Conservation (phyloP, 2,113 vertebrate genomes). For the Gopherus evgoodei region DNA sequence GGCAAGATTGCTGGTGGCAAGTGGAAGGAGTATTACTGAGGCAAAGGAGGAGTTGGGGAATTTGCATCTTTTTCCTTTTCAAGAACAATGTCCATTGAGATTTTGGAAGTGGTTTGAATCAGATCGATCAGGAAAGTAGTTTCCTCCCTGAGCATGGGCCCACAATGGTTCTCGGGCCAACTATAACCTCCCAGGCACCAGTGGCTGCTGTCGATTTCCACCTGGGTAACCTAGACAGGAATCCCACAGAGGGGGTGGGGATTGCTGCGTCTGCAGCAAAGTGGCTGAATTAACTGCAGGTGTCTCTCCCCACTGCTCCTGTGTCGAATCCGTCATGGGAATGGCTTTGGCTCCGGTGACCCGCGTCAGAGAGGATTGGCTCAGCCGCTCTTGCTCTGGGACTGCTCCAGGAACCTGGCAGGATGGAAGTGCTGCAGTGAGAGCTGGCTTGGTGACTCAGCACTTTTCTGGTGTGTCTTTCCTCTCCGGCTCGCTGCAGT, state of each 20-base stretch:
- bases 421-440: neutral
- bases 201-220: neutral
- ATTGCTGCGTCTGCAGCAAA: neutral
- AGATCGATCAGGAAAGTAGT: too few relatives aligned
- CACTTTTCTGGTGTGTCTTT: neutral
- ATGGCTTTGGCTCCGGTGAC: neutral
- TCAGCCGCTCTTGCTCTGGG: neutral
- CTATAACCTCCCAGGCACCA: neutral
- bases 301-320: neutral
- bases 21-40: neutral
- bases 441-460: neutral
- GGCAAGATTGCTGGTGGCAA: neutral
- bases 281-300: neutral
- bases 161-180: neutral
- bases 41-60: neutral
- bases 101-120: neutral
- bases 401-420: neutral
- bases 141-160: neutral
- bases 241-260: neutral
- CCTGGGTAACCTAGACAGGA: neutral
- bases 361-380: neutral
- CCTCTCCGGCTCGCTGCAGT: neutral
- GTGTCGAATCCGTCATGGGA: neutral
- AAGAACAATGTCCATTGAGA: neutral
- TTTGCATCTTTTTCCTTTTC: neutral